Percentiles rank a stretch among this genome's conserved stretches.
phyloP scores from a whole-genome alignment of 2,113 vertebrate species.

The Helogale parvula region DNA sequence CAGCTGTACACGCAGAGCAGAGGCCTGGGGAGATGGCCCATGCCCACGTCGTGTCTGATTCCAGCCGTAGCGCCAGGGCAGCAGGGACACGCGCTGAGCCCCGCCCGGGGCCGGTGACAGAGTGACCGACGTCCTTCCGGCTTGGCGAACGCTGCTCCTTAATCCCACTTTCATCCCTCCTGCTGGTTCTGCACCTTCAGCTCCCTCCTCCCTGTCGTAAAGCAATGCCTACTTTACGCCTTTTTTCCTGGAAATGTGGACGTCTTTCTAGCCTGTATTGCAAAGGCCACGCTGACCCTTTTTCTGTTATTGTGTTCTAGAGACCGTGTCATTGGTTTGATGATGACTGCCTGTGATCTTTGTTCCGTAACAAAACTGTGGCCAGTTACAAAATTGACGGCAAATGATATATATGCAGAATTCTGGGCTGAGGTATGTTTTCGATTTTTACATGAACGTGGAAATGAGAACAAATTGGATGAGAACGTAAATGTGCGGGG shows the following conservation, averaged over 20 bases:
- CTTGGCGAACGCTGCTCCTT: fast-evolving
- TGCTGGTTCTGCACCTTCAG: background rate
- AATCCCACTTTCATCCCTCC: background rate
- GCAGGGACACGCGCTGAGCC: fast-evolving
- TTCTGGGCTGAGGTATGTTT: constrained; percentile 97
- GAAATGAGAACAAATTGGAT: background rate
- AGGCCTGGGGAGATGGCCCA: too few relatives aligned
- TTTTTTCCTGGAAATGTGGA: too few relatives aligned
- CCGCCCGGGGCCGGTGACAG: fast-evolving
- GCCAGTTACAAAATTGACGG: constrained; percentile 94
- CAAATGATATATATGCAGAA: constrained; percentile 98
- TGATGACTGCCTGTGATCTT: constrained; percentile 99
- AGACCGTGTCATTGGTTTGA: constrained; percentile 97
- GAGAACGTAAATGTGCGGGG: background rate
- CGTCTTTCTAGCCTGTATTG: fast-evolving
- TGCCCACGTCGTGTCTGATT: fast-evolving
- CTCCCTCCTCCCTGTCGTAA: fast-evolving
- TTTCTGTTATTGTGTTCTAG: constrained; percentile 85
- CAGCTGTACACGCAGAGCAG: background rate
- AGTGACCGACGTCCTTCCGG: fast-evolving
- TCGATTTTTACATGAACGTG: background rate
- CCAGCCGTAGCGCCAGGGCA: fast-evolving
- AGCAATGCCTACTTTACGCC: fast-evolving
- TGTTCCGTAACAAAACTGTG: constrained; percentile 99
- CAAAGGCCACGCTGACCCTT: background rate